These are phyloP conservation scores for Acanthopleura granulata DNA, from an alignment of 2,888 invertebrate genomes.

Conservation along the genomic window DNA sequence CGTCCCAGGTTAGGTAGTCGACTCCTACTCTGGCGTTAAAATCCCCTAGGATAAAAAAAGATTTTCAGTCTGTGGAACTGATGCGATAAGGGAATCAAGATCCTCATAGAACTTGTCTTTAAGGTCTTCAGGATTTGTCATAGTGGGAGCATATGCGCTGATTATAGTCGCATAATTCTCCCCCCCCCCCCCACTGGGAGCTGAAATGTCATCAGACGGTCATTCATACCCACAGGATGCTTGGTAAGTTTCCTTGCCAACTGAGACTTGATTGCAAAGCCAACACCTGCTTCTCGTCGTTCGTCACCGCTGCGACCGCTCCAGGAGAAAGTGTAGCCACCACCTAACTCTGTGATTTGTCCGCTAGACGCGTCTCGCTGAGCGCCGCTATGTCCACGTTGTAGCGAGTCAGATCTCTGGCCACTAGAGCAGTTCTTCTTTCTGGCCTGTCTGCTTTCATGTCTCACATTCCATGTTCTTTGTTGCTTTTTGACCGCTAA, in stretches of 20 bases:
- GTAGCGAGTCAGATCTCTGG: neutral
- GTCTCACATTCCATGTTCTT: neutral
- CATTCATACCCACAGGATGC: conserved; percentile 16
- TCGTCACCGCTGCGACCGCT: conserved; percentile 16
- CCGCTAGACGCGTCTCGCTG: neutral
- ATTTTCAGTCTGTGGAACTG: too few species aligned
- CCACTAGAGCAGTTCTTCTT: neutral
- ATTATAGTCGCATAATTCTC: too few species aligned
- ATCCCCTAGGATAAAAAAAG: too few species aligned
- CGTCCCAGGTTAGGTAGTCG: too few species aligned
- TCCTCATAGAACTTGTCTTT: too few species aligned
- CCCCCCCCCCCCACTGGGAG: conserved; percentile 9
- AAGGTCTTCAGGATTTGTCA: too few species aligned
- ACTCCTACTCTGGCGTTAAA: too few species aligned
- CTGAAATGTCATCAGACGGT: conserved; percentile 23
- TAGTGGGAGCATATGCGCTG: too few species aligned
- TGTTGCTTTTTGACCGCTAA: neutral
- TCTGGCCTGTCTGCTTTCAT: neutral
- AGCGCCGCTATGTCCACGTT: too few species aligned
- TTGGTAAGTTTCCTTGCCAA: neutral
- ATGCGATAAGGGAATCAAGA: too few species aligned
- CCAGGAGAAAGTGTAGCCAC: conserved; percentile 24
- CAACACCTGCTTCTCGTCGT: conserved; percentile 23
- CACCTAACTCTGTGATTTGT: conserved; percentile 10
- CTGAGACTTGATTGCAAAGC: too few species aligned